These are phyloP conservation scores for Ptycholaimellus sp. DNA, from an alignment of 2,888 invertebrate genomes.

Conservation along the genomic window DNA sequence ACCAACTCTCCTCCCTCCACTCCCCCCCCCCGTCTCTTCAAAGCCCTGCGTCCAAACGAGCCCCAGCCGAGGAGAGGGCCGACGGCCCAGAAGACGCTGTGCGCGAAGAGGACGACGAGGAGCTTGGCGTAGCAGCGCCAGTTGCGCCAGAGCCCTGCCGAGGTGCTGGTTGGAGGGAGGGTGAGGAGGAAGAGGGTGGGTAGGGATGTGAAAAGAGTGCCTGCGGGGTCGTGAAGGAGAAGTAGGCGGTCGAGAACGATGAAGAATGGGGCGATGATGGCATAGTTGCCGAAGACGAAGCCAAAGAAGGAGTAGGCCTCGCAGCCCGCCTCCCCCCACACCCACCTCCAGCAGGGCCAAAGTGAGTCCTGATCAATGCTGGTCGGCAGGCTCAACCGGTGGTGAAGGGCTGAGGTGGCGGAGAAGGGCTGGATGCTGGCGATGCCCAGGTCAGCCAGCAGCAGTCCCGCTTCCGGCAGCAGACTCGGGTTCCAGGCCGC, in stretches of 20 bases:
- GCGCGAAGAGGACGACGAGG: conserved; percentile 6
- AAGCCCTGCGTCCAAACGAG: neutral
- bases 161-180: too few relatives aligned
- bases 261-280: conserved; percentile 14
- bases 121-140: conserved; percentile 2
- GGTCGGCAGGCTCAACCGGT: conserved; percentile 1
- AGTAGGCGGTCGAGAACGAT: conserved; percentile 19
- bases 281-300: conserved; percentile 20
- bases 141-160: conserved; percentile 2
- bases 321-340: conserved; percentile 20
- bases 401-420: conserved; percentile 4
- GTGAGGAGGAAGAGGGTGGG: too few relatives aligned
- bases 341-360: conserved; percentile 21
- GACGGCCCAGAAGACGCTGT: conserved; percentile 10
- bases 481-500: too few relatives aligned
- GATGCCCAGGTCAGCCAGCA: conserved; percentile 6
- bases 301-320: conserved; percentile 21
- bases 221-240: neutral
- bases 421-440: conserved; percentile 7
- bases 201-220: too few relatives aligned
- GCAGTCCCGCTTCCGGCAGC: conserved; percentile 6
- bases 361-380: neutral
- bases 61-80: conserved; percentile 16
- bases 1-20: neutral
- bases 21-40: too few relatives aligned